Base-by-base conservation (phyloP, 2,113 vertebrate genomes). In the Callipepla californica region DNA sequence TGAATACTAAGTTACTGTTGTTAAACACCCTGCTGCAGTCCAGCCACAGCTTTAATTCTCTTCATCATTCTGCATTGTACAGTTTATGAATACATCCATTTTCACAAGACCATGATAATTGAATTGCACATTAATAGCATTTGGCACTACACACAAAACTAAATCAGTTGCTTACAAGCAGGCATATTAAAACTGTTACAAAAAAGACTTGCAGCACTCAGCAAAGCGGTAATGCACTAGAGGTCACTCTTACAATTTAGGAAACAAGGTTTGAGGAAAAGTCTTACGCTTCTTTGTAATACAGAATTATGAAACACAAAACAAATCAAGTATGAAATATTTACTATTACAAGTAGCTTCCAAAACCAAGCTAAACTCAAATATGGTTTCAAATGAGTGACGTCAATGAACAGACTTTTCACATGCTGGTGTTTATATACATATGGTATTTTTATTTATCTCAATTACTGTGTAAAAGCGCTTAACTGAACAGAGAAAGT, bases 161-260 rank as follows among this genome's bases (percentile, higher is more conserved):
- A 95, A 93, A 94, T 81, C 91, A 90, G 69, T 34, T 72, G n/a
- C 89, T 95, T 95, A 81, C 36, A 94, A 67, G 73, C 68, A 96
- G 59, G 63, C 68, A 23, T 94, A 84, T 69, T 69, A 89, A 93
- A 97, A 74, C 50, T 79, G 17, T 70, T 94, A 79, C 67, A 85
- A 85, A 84, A 62, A 85, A 73, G 55, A 44, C 86, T 96, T 63
- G 87, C 40, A 36, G 93, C 92, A 61, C 93, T 93, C 67, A 95
- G 74, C 21, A 34, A 83, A 87, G 57, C 87, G 87, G 68, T 75
- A 90, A 96, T 94, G 97, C 98, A 96, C 98, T 98, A 98, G 98
- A 97, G 98, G 98, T 98, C 98, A 97, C 97, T 98, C 95, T 98
- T 97, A 97, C 94, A 94, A 93, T 98, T 94, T 88, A 86, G 74